Conservation (phyloP, 2,797 vertebrate genomes). For the Pseudomugil tenellus region DNA sequence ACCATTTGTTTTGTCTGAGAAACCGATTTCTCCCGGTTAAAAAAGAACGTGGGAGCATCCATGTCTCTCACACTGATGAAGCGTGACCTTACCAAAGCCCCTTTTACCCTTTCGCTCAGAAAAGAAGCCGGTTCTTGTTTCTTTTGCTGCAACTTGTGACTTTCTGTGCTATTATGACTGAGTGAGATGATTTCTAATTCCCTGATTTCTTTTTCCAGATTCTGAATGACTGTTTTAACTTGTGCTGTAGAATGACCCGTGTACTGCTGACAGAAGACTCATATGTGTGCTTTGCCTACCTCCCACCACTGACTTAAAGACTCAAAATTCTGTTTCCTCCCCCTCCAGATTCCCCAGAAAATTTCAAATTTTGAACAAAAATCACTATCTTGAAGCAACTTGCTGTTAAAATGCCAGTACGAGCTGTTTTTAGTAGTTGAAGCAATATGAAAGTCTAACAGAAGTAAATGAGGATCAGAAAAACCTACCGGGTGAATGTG, state of each 20-base stretch:
- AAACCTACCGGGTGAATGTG: constrained; percentile 2
- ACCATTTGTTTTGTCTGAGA: no score
- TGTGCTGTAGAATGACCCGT: no score
- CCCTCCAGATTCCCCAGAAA: background rate
- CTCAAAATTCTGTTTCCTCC: background rate
- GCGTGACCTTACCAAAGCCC: background rate
- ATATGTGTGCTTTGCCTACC: no score
- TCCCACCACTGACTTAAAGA: no score
- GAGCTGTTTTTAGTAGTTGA: background rate
- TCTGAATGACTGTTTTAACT: no score
- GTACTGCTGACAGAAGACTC: no score
- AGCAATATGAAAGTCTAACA: background rate
- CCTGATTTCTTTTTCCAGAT: no score
- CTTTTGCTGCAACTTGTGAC: background rate
- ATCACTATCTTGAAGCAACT: background rate
- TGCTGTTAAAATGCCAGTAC: background rate
- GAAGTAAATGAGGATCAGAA: background rate
- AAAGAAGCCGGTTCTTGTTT: background rate
- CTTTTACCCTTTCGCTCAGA: background rate
- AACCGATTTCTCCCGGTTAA: no score
- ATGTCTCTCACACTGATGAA: background rate
- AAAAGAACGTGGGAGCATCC: background rate
- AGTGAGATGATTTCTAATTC: no score
- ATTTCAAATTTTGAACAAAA: background rate
- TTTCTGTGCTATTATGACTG: no score